A percentile compares a stretch with the other conserved stretches of the same genome.
Evolutionary conservation across 2,113 vertebrate species (phyloP).

Genomic region (Eolophus roseicapilla): DNA sequence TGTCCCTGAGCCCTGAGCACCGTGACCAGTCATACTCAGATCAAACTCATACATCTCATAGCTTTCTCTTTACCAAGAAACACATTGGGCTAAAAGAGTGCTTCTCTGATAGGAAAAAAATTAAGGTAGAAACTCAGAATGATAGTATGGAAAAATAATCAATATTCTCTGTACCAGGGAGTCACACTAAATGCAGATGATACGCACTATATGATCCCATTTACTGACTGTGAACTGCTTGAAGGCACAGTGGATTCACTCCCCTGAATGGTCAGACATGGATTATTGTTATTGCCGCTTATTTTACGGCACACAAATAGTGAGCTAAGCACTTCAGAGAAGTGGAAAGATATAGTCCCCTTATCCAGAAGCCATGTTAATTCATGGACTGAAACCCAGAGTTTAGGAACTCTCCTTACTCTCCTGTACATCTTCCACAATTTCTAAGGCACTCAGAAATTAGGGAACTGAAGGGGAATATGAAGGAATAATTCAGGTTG

Average conservation of each 20-base stretch:
- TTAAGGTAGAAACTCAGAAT: background rate
- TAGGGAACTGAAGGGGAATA: background rate
- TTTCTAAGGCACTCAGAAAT: background rate
- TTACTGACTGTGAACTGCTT: background rate
- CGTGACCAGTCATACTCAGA: accelerated
- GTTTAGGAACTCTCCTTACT: background rate
- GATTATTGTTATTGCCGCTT: background rate
- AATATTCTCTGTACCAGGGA: background rate
- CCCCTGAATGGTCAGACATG: background rate
- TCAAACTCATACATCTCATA: background rate
- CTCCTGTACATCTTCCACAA: background rate
- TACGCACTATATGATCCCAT: conserved; percentile 27
- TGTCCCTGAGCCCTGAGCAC: background rate
- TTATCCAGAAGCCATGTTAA: background rate
- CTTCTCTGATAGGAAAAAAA: background rate
- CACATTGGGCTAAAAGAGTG: background rate
- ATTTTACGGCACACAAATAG: conserved; percentile 27
- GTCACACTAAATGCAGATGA: conserved; percentile 36
- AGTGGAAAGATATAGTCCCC: background rate
- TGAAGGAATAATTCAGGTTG: conserved; percentile 4
- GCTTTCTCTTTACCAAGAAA: background rate
- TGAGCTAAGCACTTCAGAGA: conserved; percentile 21
- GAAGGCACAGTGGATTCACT: background rate
- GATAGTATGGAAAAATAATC: background rate
- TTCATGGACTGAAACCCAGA: background rate